Percentiles rank a stretch among this genome's conserved stretches.
Conservation (phyloP, 2,113 vertebrate species). For the Centropristis striata region DNA sequence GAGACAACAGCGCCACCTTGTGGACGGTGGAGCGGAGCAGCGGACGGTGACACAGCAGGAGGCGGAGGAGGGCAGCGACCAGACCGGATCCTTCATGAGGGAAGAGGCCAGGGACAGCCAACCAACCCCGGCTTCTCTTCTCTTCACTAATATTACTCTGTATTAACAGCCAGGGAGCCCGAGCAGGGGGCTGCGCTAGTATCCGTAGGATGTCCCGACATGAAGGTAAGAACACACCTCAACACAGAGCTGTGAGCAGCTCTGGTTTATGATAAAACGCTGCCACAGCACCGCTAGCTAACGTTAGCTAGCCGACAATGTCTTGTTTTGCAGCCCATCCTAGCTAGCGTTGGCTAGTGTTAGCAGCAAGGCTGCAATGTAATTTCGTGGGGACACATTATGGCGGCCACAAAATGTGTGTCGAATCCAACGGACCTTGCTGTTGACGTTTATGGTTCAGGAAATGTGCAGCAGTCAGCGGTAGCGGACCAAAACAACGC, state of each 20-base stretch:
- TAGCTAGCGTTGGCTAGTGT: constrained; percentile 46
- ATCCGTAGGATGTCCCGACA: constrained; percentile 90
- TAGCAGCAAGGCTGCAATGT: constrained; percentile 67
- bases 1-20: constrained; percentile 58
- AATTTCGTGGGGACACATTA: constrained; percentile 44
- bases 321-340: constrained; percentile 73
- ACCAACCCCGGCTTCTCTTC: constrained; percentile 84
- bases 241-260: not conserved
- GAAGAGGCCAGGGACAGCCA: constrained; percentile 85
- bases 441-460: not conserved
- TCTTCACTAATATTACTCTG: constrained; percentile 69
- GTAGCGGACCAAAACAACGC: constrained; percentile 29
- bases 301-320: constrained; percentile 57
- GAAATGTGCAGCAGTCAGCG: not conserved
- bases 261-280: constrained; percentile 30
- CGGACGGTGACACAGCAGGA: constrained; percentile 81
- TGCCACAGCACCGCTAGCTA: constrained; percentile 64
- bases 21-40: constrained; percentile 15
- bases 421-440: not conserved
- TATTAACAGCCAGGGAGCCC: constrained; percentile 71
- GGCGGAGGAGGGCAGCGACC: constrained; percentile 71
- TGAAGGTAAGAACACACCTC: constrained; percentile 83
- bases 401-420: constrained; percentile 37
- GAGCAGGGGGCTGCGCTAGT: constrained; percentile 70
- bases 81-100: constrained; percentile 86